These are phyloP conservation scores for Eueremaeus valkanovi DNA, from an alignment of 2,888 invertebrate genomes.

Conservation along the genomic window DNA sequence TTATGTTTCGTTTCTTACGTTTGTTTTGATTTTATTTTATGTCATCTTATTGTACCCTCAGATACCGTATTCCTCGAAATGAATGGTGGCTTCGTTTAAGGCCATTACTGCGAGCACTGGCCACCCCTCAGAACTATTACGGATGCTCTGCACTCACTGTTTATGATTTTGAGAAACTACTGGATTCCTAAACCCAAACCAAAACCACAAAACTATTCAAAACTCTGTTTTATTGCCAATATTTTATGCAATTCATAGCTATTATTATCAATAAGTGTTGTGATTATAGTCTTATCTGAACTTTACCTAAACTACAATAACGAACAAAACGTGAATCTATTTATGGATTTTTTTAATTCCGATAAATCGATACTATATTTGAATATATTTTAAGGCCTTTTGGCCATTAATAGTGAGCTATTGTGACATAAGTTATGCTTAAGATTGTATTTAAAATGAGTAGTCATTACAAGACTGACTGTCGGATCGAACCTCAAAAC, in stretches of 20 bases:
- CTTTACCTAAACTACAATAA: neutral
- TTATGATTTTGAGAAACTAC: constrained; percentile 29
- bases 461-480: too few species aligned
- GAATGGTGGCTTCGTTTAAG: constrained; percentile 48
- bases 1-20: neutral
- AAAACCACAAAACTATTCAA: neutral
- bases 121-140: constrained; percentile 55
- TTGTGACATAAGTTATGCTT: too few species aligned
- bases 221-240: too few species aligned
- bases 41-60: constrained; percentile 22
- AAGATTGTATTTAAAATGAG: too few species aligned
- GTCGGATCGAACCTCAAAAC: too few species aligned
- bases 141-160: constrained; percentile 23
- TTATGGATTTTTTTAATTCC: too few species aligned
- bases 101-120: constrained; percentile 57
- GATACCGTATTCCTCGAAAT: constrained; percentile 46
- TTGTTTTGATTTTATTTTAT: constrained; percentile 2
- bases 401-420: too few species aligned
- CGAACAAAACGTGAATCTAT: too few species aligned
- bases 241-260: too few species aligned
- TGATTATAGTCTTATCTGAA: neutral
- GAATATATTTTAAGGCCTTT: too few species aligned
- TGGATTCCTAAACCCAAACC: constrained; percentile 33
- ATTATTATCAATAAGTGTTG: neutral
- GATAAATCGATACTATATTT: too few species aligned